A percentile compares a stretch with the other conserved stretches of the same genome.
These are phyloP conservation scores for Hemicrepidius hirtus DNA, from an alignment of 2,888 invertebrate genomes.

Conservation along the genomic window DNA sequence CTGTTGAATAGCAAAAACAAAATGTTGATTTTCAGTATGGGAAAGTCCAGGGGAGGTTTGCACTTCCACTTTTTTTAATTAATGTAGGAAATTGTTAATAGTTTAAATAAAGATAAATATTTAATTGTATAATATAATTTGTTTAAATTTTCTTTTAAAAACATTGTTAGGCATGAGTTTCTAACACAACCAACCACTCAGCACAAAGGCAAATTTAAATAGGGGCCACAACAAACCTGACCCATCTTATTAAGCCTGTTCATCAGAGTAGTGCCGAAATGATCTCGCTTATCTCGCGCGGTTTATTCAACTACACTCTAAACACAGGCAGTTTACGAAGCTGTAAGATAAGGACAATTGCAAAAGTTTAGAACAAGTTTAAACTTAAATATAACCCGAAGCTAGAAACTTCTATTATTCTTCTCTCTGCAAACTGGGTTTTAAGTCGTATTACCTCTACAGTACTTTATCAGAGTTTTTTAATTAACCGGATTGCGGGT, in stretches of 20 bases:
- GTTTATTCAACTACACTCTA: constrained; percentile 38
- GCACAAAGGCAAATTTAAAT: not conserved
- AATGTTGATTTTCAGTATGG: too few relatives aligned
- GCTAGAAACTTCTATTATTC: constrained; percentile 30
- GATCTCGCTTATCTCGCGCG: constrained; percentile 32
- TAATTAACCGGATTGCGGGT: constrained; percentile 37
- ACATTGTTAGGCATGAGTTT: too few relatives aligned
- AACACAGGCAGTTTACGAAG: constrained; percentile 36
- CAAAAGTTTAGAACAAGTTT: constrained; percentile 43
- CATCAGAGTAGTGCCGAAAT: constrained; percentile 29
- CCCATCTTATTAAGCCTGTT: constrained; percentile 12
- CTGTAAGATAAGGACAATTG: constrained; percentile 42
- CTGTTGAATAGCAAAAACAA: too few relatives aligned
- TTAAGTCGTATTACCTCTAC: constrained; percentile 17
- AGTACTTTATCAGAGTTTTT: constrained; percentile 23
- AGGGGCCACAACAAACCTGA: not conserved
- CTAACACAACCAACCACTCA: not conserved
- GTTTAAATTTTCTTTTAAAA: too few relatives aligned
- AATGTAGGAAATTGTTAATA: too few relatives aligned
- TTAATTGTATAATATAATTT: too few relatives aligned
- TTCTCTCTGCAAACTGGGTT: constrained; percentile 25
- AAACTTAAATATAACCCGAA: constrained; percentile 35
- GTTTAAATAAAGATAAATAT: too few relatives aligned
- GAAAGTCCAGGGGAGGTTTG: too few relatives aligned
- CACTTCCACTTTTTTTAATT: too few relatives aligned